These are phyloP conservation scores for Orchesella cincta DNA, from an alignment of 1,140 invertebrate genomes.

Conservation along the genomic window DNA sequence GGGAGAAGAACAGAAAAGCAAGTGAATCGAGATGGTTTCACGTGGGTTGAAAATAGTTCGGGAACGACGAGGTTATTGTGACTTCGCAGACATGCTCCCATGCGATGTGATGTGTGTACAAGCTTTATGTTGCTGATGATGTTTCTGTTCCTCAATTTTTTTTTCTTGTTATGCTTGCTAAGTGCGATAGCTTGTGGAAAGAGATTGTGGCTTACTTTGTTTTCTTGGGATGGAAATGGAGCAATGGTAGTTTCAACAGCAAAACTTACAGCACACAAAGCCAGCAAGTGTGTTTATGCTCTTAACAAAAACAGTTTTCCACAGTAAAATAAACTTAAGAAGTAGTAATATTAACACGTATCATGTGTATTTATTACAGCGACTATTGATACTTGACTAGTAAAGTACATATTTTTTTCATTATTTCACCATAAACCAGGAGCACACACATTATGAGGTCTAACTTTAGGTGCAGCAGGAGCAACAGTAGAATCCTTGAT, in stretches of 20 bases:
- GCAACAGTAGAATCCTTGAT: too few relatives aligned
- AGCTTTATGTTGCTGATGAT: not conserved
- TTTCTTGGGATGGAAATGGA: not conserved
- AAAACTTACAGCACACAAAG: not conserved
- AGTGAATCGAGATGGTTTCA: constrained; percentile 2
- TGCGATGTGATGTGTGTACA: not conserved
- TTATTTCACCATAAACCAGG: too few relatives aligned
- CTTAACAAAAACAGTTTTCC: not conserved
- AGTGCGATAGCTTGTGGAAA: not conserved
- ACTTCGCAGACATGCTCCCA: not conserved
- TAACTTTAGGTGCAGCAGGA: too few relatives aligned
- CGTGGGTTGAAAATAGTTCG: constrained; percentile 20
- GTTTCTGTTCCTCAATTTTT: not conserved
- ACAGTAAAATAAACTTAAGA: not conserved
- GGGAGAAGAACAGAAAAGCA: not conserved
- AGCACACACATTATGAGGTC: too few relatives aligned
- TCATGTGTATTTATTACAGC: not conserved
- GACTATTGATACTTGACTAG: not conserved
- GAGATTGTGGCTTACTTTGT: constrained; percentile 15
- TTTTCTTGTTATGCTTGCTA: not conserved
- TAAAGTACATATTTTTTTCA: not conserved
- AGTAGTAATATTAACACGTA: not conserved
- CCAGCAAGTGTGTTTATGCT: not conserved
- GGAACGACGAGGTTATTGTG: constrained; percentile 19
- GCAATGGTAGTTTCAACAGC: not conserved